A percentile compares a stretch with the other conserved stretches of the same genome.
Conservation (phyloP, 2,888 invertebrate genomes). For the Microctonus brassicae region DNA sequence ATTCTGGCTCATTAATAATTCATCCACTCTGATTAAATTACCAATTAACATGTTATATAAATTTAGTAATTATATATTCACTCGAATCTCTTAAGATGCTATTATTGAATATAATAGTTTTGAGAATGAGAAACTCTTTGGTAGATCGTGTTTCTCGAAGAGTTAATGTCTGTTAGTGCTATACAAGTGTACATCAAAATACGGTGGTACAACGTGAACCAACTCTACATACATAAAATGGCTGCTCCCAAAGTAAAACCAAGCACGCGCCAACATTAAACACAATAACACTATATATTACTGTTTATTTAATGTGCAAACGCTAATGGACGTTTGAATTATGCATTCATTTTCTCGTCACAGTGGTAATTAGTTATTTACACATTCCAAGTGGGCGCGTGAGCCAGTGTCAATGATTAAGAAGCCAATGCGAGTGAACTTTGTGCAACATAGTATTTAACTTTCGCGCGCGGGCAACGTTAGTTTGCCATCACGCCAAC, state of each 20-base stretch:
- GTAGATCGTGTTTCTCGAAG: slow-evolving; percentile 18
- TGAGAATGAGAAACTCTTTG: neutral
- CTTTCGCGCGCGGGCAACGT: slow-evolving; percentile 50
- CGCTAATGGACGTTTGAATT: slow-evolving; percentile 63
- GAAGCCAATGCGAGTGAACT: slow-evolving; percentile 52
- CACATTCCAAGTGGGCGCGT: slow-evolving; percentile 61
- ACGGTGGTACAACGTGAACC: neutral
- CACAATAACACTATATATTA: slow-evolving; percentile 45
- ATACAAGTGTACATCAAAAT: neutral
- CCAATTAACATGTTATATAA: neutral
- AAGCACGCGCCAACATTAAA: slow-evolving; percentile 46
- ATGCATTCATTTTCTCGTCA: slow-evolving; percentile 56
- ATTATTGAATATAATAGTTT: neutral
- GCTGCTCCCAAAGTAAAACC: slow-evolving; percentile 14
- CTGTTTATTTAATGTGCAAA: slow-evolving; percentile 10
- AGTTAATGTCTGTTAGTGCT: neutral
- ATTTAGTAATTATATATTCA: slow-evolving; percentile 29
- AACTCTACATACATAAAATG: neutral
- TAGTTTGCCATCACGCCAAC: slow-evolving; percentile 9
- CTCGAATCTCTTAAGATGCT: slow-evolving; percentile 17
- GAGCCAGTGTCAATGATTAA: slow-evolving; percentile 63
- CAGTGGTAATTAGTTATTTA: slow-evolving; percentile 62
- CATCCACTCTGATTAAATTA: slow-evolving; percentile 3
- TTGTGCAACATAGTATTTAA: slow-evolving; percentile 58
- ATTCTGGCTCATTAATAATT: too few species aligned